phyloP scores from a whole-genome alignment of 64 coral and sea anemone species.

The Montipora foliosa region DNA sequence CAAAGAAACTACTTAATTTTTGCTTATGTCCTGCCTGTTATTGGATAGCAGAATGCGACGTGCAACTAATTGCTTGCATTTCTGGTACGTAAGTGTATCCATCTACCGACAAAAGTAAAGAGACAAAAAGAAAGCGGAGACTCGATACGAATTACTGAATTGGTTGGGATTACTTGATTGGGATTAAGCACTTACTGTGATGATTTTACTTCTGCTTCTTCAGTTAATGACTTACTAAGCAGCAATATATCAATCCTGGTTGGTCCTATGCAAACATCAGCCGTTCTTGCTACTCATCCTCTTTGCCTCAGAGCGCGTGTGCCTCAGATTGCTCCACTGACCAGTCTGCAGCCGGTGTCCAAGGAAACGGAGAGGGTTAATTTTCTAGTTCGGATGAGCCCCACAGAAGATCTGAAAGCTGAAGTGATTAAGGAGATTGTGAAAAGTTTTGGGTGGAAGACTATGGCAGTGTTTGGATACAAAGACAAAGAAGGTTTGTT shows the following conservation, averaged over 20 bases:
- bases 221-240: constrained; percentile 53
- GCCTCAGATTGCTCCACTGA: constrained; percentile 69
- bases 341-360: constrained; percentile 13
- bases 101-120: too few relatives aligned
- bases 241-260: constrained; percentile 52
- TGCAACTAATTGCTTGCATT: too few relatives aligned
- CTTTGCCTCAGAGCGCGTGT: constrained; percentile 50
- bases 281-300: constrained; percentile 55
- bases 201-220: background rate
- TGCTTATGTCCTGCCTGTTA: too few relatives aligned
- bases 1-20: too few relatives aligned
- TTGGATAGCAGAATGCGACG: too few relatives aligned
- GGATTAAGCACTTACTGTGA: background rate
- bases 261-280: constrained; percentile 54
- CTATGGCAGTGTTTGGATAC: constrained; percentile 48
- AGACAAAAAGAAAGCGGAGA: too few relatives aligned
- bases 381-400: constrained; percentile 62
- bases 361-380: background rate
- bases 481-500: constrained; percentile 19
- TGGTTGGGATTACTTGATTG: too few relatives aligned
- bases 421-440: constrained; percentile 46
- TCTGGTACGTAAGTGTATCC: too few relatives aligned
- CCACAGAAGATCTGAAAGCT: constrained; percentile 49
- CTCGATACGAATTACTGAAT: background rate
- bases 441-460: constrained; percentile 44